Evolutionary conservation across 2,888 invertebrate species (phyloP), one percentile per base, ranked within the genome.

Genomic region (Lasius platythorax): DNA sequence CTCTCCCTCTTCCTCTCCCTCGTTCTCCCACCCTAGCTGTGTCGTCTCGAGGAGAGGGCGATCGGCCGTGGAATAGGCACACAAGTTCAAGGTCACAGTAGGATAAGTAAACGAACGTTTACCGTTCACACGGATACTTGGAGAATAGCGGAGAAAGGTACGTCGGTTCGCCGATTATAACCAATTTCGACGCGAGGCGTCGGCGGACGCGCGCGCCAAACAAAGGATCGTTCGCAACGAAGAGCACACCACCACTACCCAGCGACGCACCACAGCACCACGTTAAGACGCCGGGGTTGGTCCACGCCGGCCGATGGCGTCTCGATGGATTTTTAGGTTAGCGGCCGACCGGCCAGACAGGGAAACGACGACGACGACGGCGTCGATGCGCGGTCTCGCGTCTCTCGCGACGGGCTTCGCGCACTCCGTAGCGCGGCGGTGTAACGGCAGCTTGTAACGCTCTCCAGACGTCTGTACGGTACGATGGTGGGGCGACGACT

Each of bases 81-180:
- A 90, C 90, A 90, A 91, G 90, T 90, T 91, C 90, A 90, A 90
- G 90, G 90, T 89, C 91, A 82, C 84, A 64, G 53, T 50, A 58
- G 64, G 40, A 23, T 78, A 73, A 46, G 61, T 23, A 66, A 28
- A 46, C 50, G 18, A 43, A 12, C 43, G 12, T 46, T 46, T 12
- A 15, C 53, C 6, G 53, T 18, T 18, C 18, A 18, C 46, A 15
- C 46, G 37, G 30, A 37, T 37, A 37, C 6, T 37, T 5, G 37
- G 37, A 37, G 37, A 37, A 37, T 37, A 0, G 37, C 37, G 37
- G 4, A 37, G 37, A 37, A 37, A 5, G 37, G 3, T 1, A 33
- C 5, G 5, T 23, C 23, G 23, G 23, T 23, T 23, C 37, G 5
- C 37, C 37, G 37, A 5, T 37, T 37, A 4, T 37, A 37, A 37